Percentiles rank a stretch among this genome's conserved stretches.
These are phyloP conservation scores for Tragopan temminckii DNA, from an alignment of 2,797 vertebrate species.

Conservation along the genomic window DNA sequence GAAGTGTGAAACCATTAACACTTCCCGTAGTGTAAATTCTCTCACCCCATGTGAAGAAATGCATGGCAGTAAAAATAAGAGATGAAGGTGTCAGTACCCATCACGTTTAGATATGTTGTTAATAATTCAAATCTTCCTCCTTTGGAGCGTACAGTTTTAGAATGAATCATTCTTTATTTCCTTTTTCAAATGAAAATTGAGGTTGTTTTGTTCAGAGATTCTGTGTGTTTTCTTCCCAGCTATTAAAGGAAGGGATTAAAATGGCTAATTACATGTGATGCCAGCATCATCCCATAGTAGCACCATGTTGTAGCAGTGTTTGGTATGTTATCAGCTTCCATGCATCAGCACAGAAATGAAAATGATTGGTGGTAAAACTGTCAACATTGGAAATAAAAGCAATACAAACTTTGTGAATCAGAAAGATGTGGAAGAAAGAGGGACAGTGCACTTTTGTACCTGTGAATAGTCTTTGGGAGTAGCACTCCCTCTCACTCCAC, in stretches of 20 bases:
- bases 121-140: constrained; percentile 51
- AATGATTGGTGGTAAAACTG: background rate
- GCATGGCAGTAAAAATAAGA: constrained; percentile 41
- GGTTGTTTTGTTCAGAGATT: background rate
- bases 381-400: background rate
- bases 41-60: constrained; percentile 54
- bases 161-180: constrained; percentile 46
- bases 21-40: constrained; percentile 66
- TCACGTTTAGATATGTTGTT: constrained; percentile 42
- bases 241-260: background rate
- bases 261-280: background rate
- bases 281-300: background rate
- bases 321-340: background rate
- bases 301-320: background rate
- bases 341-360: background rate
- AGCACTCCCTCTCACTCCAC: background rate
- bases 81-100: constrained; percentile 31
- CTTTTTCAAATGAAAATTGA: constrained; percentile 40
- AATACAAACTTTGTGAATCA: background rate
- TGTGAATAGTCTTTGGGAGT: background rate
- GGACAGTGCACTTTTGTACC: background rate
- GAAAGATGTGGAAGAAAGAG: background rate
- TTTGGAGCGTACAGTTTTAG: background rate
- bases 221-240: background rate
- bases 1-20: constrained; percentile 63